A percentile compares a stretch with the other conserved stretches of the same genome.
Conservation (phyloP, 1,140 invertebrate genomes). For the Drosophila parabipectinata region DNA sequence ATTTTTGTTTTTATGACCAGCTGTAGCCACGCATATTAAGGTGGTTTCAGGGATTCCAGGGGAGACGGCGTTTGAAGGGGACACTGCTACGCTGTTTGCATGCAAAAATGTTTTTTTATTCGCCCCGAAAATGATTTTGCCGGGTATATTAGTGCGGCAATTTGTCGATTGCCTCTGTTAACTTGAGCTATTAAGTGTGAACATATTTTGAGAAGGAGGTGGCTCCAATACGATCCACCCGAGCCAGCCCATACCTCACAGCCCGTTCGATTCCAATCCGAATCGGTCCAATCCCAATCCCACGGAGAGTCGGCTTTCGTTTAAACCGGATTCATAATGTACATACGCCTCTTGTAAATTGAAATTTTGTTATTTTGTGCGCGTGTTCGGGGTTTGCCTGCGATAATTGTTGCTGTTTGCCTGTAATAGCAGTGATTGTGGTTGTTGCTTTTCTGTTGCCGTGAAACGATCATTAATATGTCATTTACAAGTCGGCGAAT, state of each 20-base stretch:
- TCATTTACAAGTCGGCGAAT: conserved; percentile 79
- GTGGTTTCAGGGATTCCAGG: not conserved
- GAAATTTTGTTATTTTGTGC: conserved; percentile 74
- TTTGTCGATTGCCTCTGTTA: conserved; percentile 77
- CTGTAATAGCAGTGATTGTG: conserved; percentile 19
- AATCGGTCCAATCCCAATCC: conserved; percentile 4
- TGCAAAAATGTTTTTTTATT: conserved; percentile 34
- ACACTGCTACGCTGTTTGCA: conserved; percentile 34
- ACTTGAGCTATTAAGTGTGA: conserved; percentile 83
- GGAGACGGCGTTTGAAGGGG: conserved; percentile 3
- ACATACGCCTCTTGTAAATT: conserved; percentile 52
- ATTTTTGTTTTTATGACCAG: conserved; percentile 30
- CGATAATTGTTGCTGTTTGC: conserved; percentile 19
- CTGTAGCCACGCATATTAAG: conserved; percentile 48
- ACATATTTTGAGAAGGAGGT: conserved; percentile 65
- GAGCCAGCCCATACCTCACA: not conserved
- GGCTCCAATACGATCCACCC: conserved; percentile 12
- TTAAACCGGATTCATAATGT: conserved; percentile 72
- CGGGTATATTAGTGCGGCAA: conserved; percentile 69
- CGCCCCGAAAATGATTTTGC: conserved; percentile 37
- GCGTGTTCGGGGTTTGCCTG: conserved; percentile 57
- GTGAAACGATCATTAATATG: conserved; percentile 75
- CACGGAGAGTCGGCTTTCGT: conserved; percentile 61
- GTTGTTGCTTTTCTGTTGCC: conserved; percentile 25
- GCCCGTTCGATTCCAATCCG: conserved; percentile 3